Evolutionary conservation across 2,888 invertebrate genomes (phyloP).

Genomic region (Poecilus cupreus): DNA sequence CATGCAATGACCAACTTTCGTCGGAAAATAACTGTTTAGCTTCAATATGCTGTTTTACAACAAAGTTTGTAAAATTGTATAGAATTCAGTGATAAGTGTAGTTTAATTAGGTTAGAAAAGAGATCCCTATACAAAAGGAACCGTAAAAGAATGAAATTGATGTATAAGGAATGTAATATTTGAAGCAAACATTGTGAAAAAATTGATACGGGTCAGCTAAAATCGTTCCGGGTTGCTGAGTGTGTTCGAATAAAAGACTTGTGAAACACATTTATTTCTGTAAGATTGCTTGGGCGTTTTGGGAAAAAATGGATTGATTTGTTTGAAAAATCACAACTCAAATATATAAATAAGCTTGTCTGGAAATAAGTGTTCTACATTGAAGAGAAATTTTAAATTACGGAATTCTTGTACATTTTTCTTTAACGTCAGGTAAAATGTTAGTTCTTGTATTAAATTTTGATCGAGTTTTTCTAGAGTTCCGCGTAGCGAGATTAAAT

Average conservation of each 20-base stretch:
- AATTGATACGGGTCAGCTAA: constrained; percentile 37
- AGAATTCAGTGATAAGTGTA: not conserved
- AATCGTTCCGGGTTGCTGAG: constrained; percentile 28
- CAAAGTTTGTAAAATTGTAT: too few species aligned
- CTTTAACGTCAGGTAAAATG: too few species aligned
- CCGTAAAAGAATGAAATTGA: constrained; percentile 19
- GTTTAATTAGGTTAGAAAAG: constrained; percentile 12
- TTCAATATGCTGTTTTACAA: too few species aligned
- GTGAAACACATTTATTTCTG: constrained; percentile 28
- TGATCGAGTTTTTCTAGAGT: not conserved
- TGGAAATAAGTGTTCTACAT: too few species aligned
- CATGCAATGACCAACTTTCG: too few species aligned
- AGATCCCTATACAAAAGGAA: not conserved
- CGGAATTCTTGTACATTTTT: too few species aligned
- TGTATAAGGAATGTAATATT: constrained; percentile 41
- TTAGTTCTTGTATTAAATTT: not conserved
- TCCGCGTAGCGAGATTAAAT: not conserved
- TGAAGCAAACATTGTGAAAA: constrained; percentile 27
- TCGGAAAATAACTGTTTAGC: too few species aligned
- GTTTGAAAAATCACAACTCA: constrained; percentile 17
- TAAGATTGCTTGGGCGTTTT: not conserved
- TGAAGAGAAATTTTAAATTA: too few species aligned
- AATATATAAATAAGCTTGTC: too few species aligned
- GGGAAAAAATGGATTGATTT: constrained; percentile 7
- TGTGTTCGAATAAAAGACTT: constrained; percentile 26